Evolutionary conservation across 1,140 invertebrate genomes (phyloP), one percentile per base, ranked within the genome.

Genomic region (Stratiolaelaps scimitus): DNA sequence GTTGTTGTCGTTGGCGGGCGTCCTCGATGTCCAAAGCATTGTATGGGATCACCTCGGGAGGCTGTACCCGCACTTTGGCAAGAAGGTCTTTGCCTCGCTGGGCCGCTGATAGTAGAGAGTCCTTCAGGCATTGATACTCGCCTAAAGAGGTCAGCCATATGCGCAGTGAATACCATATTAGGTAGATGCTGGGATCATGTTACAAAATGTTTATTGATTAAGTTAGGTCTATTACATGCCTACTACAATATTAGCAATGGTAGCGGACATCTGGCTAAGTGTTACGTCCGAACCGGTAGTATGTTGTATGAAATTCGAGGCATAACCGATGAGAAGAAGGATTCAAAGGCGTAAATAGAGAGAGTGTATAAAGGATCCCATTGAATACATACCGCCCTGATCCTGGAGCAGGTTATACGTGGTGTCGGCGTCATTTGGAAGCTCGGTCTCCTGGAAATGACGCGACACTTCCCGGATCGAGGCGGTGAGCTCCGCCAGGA

Each of bases 401-500:
- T 80, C 78, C 69, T 81, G 79, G 17, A 88, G 74, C 20, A 87
- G 71, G 65, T 83, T 79, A 70, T 84, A 82, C 20, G 86, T 87
- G 34, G 82, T 82, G 48, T 83, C 78, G 6, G 87, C 86, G 71
- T 87, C 87, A 75, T 89, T 89, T 2, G 89, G 88, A 73, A 89
- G 83, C 75, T 89, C 87, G 34, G 84, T 83, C 73, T 83, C 81
- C 67, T 82, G 78, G 34, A 94, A 83, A 68, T 84, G 82, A 73
- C 85, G 82, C 66, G 89, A 92, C 74, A 92, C 92, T 66, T 84
- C 82, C 74, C 88, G 85, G 69, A 93, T 76, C 68, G 85, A 83
- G 64, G 83, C 79, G 7, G 89, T 90, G 23, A 95, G 89, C 72
- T 90, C 84, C 73, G 87, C 85, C 65, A 88, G 92, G 74, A 91